These are phyloP conservation scores for Hippolais icterina DNA, from an alignment of 2,113 vertebrate species.

Conservation along the genomic window DNA sequence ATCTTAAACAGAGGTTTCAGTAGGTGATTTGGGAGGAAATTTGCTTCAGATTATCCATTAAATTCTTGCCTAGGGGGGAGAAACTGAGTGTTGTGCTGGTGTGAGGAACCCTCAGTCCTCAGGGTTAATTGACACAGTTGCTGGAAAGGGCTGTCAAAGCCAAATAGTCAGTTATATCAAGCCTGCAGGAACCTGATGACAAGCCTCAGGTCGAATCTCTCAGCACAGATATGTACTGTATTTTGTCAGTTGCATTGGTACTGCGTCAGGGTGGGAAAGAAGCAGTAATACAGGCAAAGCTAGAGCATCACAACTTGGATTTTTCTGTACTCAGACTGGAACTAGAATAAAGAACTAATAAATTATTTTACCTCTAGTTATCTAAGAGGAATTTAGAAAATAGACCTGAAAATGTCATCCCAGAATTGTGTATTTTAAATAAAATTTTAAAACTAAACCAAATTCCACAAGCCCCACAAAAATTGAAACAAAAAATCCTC, in stretches of 20 bases:
- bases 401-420: neutral
- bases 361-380: neutral
- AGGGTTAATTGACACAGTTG: neutral
- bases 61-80: neutral
- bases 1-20: neutral
- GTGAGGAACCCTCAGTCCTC: neutral
- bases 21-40: neutral
- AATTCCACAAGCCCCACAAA: neutral
- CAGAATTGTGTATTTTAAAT: neutral
- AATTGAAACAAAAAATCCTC: neutral
- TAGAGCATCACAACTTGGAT: neutral
- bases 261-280: neutral
- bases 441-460: neutral
- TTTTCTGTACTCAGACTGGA: neutral
- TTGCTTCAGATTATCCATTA: neutral
- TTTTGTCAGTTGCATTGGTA: neutral
- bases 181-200: neutral
- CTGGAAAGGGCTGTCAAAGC: slow-evolving; percentile 1
- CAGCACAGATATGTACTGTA: neutral
- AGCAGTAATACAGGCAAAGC: neutral
- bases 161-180: neutral
- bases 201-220: neutral
- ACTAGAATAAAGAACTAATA: neutral
- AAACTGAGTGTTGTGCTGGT: neutral
- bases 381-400: neutral